These are phyloP conservation scores for Neoarius graeffei DNA, from an alignment of 2,113 vertebrate species.

Conservation along the genomic window DNA sequence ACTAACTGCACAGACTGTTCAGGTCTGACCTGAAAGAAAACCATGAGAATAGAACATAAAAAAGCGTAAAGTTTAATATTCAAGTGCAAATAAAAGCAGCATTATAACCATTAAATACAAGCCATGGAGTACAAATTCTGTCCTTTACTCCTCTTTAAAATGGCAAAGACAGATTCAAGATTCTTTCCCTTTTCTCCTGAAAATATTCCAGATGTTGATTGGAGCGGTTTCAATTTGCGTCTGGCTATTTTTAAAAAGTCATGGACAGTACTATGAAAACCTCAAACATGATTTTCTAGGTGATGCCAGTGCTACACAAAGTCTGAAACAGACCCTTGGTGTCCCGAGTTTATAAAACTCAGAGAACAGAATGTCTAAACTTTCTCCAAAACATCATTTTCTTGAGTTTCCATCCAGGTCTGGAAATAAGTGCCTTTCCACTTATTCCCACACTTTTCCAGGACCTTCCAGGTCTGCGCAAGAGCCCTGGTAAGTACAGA, in stretches of 20 bases:
- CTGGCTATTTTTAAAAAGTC: not conserved
- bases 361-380: not conserved
- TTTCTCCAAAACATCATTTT: not conserved
- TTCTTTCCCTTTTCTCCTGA: not conserved
- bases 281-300: not conserved
- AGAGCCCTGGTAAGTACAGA: not conserved
- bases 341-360: not conserved
- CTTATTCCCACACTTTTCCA: not conserved
- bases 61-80: not conserved
- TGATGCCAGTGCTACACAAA: not conserved
- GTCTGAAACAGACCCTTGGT: not conserved
- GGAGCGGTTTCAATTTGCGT: not conserved
- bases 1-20: conserved; percentile 26
- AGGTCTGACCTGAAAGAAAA: not conserved
- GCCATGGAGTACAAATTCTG: not conserved
- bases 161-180: not conserved
- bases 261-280: not conserved
- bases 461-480: not conserved
- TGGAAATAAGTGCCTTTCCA: not conserved
- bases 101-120: not conserved
- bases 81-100: not conserved
- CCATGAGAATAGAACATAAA: conserved; percentile 26
- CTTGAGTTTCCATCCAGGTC: not conserved
- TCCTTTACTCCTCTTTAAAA: no score
- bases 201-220: not conserved